Conservation (phyloP, 2,797 vertebrate genomes). For the Hemitrygon akajei region DNA sequence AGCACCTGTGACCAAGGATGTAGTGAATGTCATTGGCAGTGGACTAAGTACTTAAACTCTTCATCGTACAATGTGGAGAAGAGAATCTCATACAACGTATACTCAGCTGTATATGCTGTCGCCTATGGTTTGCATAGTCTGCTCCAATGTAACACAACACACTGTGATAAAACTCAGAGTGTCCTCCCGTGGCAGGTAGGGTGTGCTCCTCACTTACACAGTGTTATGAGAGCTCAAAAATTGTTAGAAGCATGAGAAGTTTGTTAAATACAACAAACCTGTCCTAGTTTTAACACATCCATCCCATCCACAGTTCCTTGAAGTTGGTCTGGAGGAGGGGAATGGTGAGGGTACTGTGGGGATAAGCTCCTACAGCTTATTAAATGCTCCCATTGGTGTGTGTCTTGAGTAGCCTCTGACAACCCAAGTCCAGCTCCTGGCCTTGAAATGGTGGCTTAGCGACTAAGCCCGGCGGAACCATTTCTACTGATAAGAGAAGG, state of each 20-base stretch:
- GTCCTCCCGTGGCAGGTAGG: constrained; percentile 71
- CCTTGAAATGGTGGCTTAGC: too few species aligned
- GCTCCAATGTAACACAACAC: constrained; percentile 55
- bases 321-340: too few species aligned
- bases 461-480: too few species aligned
- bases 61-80: constrained; percentile 41
- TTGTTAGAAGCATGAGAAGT: not conserved
- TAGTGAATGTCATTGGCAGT: constrained; percentile 46
- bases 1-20: constrained; percentile 57
- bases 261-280: not conserved
- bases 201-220: not conserved
- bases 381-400: too few species aligned
- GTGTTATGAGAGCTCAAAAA: not conserved
- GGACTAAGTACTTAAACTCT: constrained; percentile 37
- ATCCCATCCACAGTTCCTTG: not conserved
- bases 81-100: constrained; percentile 55
- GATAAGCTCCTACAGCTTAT: too few species aligned
- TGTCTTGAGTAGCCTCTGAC: too few species aligned
- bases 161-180: constrained; percentile 49
- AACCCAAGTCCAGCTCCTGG: too few species aligned
- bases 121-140: constrained; percentile 66
- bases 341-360: too few species aligned
- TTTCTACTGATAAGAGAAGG: too few species aligned
- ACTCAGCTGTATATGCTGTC: constrained; percentile 63
- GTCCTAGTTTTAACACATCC: not conserved